phyloP scores from a whole-genome alignment of 2,888 invertebrate genomes.

The Cataglyphis livida region DNA sequence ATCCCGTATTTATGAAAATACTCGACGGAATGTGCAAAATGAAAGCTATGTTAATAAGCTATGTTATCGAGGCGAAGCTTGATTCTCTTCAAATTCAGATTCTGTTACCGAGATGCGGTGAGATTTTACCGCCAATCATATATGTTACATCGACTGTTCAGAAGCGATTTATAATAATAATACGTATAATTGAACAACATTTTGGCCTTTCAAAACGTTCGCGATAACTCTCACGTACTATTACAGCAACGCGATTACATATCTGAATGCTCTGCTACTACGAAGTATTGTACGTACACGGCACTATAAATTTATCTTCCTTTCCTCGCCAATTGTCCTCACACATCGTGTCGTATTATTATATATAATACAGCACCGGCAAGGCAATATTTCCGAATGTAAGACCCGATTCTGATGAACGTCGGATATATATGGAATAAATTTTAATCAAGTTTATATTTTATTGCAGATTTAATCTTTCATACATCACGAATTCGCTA shows the following conservation, averaged over 20 bases:
- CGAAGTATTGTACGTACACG: conserved; percentile 66
- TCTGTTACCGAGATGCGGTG: conserved; percentile 70
- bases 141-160: conserved; percentile 59
- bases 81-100: conserved; percentile 14
- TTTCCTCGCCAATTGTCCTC: conserved; percentile 7
- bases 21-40: conserved; percentile 25
- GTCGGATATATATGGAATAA: not conserved
- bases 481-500: not conserved
- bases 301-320: conserved; percentile 52
- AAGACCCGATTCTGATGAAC: conserved; percentile 28
- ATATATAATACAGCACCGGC: conserved; percentile 34
- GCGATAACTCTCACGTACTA: conserved; percentile 76
- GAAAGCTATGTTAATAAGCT: not conserved
- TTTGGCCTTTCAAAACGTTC: conserved; percentile 84
- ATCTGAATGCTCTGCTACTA: conserved; percentile 71
- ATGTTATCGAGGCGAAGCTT: not conserved
- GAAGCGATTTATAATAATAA: conserved; percentile 68
- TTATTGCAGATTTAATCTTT: not conserved
- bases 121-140: conserved; percentile 65
- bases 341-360: conserved; percentile 15
- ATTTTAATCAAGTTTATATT: not conserved
- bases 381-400: conserved; percentile 21
- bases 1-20: not conserved
- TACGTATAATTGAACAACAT: conserved; percentile 84
- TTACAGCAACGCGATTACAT: conserved; percentile 72